Base-by-base conservation (phyloP, 2,888 invertebrate genomes). In the Trichogramma evanescens region DNA sequence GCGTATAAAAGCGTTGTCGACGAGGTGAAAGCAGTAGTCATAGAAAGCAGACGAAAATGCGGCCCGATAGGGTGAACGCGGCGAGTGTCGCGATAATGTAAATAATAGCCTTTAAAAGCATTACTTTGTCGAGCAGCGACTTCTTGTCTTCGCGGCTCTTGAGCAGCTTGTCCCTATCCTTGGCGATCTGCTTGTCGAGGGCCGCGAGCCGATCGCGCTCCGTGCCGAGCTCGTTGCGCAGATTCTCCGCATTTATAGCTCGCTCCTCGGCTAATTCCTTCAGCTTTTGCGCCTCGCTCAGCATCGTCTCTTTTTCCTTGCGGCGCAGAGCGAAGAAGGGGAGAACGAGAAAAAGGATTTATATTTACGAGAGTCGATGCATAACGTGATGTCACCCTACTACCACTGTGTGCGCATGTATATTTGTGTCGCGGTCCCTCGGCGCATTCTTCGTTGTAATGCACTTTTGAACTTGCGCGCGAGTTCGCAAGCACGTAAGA, bases 71-170 rank as follows among this genome's bases (percentile, higher is more conserved):
- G 26, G 26, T 26, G 26, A 26, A 26, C 26, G 26, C 26, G 26
- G 26, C 26, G 26, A 26, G 26, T 26, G 26, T 26, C 26, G 26
- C 26, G 26, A 26, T 26, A 26, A 26, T 26, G 26, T 26, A 26
- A 26, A 26, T 26, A 26, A 26, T 26, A 26, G 26, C 26, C 26
- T 26, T 26, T 26, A 26, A 48, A 54, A 54, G 4, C 39, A 40
- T 54, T 55, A 73, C 78, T 74, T 77, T 78, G 10, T 76, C 73
- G 2, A 74, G 59, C 1, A 78, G 69, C 9, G 71, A 67, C 60
- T 69, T 74, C 58, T 77, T 78, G 45, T 78, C 78, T 53, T 78
- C 77, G 4, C 75, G 69, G 5, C 77, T 60, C 56, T 73, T 74
- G 39, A 72, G 58, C 40, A 78, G 61, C 58, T 78, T 78, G 60